Evolutionary conservation across 2,113 vertebrate genomes (phyloP), one percentile per base, ranked within the genome.

Genomic region (Phalacrocorax aristotelis): DNA sequence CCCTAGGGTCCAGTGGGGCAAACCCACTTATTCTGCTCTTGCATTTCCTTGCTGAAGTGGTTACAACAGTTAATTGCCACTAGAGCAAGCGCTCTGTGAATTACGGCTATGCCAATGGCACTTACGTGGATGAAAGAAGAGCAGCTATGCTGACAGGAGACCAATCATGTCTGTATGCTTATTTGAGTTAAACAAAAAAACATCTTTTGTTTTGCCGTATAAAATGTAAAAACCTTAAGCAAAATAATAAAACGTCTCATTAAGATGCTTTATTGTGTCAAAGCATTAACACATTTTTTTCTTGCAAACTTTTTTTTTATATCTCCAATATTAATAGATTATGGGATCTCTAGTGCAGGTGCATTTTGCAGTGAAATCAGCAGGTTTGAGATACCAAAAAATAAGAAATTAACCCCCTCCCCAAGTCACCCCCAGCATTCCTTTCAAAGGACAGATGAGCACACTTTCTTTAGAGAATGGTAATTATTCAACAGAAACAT

Each of bases 401-500:
- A 7, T 3, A 30, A 32, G 14, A 70, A 40, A 34, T 52, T 36
- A 46, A 6, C 7, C 10, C 13, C 16, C 49, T 34, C 29, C 40
- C 21, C 38, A 65, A 60, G 36, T 25, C 14, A 2, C 4, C 25
- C 11, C 26, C 19, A 42, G 48, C 48, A 54, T 26, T 79, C 38
- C 8, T 75, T 83, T 70, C n/a, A 65, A 74, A 79, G 46, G 44
- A 54, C 42, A 80, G 49, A 49, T 49, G 26, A 78, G 30, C 44
- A 74, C 7, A 27, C 34, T 75, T 55, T 49, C 68, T 60, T 80
- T 84, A 51, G 7, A 86, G 13, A 86, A 71, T 27, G 18, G 52
- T n/a, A 77, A 85, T 89, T 89, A 86, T 95, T 92, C 81, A 86
- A 64, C n/a, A 82, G 51, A 65, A 82, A 42, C 14, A 48, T 68